These are phyloP conservation scores for Aepyceros melampus DNA, from an alignment of 2,113 vertebrate species.

Conservation along the genomic window DNA sequence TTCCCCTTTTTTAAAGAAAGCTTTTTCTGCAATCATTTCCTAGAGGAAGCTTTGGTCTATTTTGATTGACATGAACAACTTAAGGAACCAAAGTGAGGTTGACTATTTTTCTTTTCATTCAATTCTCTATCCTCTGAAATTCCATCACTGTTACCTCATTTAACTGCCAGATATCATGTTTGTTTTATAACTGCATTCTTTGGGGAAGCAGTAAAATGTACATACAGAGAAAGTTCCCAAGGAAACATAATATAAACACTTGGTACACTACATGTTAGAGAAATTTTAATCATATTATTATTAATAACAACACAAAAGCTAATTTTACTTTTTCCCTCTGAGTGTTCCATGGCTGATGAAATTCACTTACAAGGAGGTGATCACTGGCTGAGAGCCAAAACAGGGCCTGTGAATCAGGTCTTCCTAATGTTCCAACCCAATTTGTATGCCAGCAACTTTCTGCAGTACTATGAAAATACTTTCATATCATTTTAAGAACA, in stretches of 20 bases:
- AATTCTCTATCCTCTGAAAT: conserved; percentile 62
- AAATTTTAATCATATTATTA: conserved; percentile 41
- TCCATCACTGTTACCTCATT: conserved; percentile 51
- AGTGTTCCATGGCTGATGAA: conserved; percentile 10
- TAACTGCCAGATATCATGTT: conserved; percentile 57
- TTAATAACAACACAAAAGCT: conserved; percentile 27
- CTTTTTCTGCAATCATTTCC: neutral
- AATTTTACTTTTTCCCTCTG: conserved; percentile 13
- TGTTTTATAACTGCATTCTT: conserved; percentile 38
- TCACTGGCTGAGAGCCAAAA: neutral
- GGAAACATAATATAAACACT: conserved; percentile 37
- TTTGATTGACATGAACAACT: conserved; percentile 67
- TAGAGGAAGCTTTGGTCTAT: neutral
- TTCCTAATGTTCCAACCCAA: neutral
- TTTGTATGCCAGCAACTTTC: neutral
- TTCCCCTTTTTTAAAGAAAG: neutral
- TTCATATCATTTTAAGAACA: neutral
- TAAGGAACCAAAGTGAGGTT: conserved; percentile 4
- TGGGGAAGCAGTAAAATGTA: conserved; percentile 46
- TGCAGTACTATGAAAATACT: neutral
- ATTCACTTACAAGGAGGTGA: conserved; percentile 15
- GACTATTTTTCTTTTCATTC: conserved; percentile 56
- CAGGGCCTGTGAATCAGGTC: neutral
- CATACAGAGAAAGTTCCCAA: conserved; percentile 8
- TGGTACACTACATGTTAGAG: neutral